Base-by-base conservation (phyloP, 2,113 vertebrate genomes). In the Accipiter virgatus region DNA sequence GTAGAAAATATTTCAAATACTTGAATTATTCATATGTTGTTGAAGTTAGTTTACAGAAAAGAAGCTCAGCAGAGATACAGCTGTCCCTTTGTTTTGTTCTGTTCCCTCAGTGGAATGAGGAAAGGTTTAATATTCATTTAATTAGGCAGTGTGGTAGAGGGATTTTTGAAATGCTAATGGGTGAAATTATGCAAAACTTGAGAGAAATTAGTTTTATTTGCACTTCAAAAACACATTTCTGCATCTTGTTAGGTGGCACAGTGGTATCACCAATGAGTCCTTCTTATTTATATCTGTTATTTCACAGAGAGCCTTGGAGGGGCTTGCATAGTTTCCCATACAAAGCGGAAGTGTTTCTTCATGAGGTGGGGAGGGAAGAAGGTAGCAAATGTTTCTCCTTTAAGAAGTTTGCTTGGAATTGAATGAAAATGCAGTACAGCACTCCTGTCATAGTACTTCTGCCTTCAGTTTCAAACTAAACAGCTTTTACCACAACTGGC, bases 121-220 rank as follows among this genome's bases (percentile, higher is more conserved):
- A 96, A 97, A 95, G 78, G 89, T 94, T 97, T 96, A 94, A 96
- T 96, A 96, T 96, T 97, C 94, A 91, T 97, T 96, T 96, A 94
- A 97, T 95, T 96, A 96, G 84, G 50, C 89, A 77, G 65, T 22
- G 68, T 80, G 65, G 58, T 93, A 87, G 83, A 93, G 67, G 73
- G 86, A 93, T 88, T 96, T 96, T 97, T 96, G 95, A 97, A 95
- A 96, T 97, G 95, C 93, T 96, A 96, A 97, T 96, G 53, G 59
- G 2, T 94, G 75, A 88, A 92, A 95, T 95, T 95, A 83, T 97
- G 88, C 92, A 96, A 91, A 88, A 84, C 59, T 77, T 86, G 8
- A 32, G 93, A 95, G 55, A 96, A 96, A 91, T 94, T 66, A 82
- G 55, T 97, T 97, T 86, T 95, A 77, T 88, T 93, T 97, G 85